A percentile compares a stretch with the other conserved stretches of the same genome.
Conservation (phyloP, 2,113 vertebrate genomes). For the Colistium nudipinnis region DNA sequence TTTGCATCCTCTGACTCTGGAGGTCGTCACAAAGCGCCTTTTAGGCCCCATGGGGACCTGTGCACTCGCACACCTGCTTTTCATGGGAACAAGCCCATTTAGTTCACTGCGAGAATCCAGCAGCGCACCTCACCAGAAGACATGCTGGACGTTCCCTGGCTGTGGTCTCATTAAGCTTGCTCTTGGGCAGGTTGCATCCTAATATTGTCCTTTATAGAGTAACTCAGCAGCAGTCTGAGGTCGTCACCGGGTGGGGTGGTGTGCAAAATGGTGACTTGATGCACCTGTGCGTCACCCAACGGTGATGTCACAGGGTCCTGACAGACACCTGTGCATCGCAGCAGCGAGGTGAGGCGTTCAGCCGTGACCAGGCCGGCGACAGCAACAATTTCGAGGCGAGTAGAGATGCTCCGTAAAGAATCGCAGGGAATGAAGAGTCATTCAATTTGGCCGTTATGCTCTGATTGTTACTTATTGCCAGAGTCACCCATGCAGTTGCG, state of each 20-base stretch:
- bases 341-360: neutral
- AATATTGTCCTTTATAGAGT: neutral
- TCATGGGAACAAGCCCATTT: neutral
- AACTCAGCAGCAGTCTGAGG: neutral
- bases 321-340: neutral
- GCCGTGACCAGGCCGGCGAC: neutral
- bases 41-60: neutral
- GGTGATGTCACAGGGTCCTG: neutral
- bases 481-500: neutral
- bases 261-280: neutral
- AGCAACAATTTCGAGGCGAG: neutral
- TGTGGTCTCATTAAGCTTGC: slow-evolving; percentile 1
- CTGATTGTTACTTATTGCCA: neutral
- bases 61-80: neutral
- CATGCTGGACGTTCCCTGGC: slow-evolving; percentile 10
- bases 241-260: neutral
- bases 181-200: neutral
- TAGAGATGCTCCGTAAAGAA: neutral
- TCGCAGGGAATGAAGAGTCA: neutral
- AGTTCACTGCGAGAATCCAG: neutral
- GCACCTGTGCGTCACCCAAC: neutral
- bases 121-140: neutral
- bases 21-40: neutral
- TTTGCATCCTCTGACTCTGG: neutral
- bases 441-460: neutral